These are phyloP conservation scores for Tridacna crocea DNA, from an alignment of 2,888 invertebrate species.

Conservation along the genomic window DNA sequence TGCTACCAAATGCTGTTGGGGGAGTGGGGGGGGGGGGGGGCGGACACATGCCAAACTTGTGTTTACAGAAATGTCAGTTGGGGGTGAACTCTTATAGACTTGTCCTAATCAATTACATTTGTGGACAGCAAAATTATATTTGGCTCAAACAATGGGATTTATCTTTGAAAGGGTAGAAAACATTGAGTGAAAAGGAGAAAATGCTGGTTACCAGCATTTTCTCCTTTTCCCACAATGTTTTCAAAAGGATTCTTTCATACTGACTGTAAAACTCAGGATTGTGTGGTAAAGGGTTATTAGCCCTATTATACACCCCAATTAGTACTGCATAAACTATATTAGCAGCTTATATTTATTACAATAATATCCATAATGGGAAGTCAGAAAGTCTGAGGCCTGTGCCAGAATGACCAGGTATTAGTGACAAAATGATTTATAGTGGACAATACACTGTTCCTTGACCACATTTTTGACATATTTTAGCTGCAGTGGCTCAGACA, in stretches of 20 bases:
- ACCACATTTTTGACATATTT: constrained; percentile 21
- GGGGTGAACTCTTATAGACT: neutral
- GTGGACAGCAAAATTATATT: neutral
- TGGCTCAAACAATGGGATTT: neutral
- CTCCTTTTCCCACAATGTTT: neutral
- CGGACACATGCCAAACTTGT: too few species aligned
- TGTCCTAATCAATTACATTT: neutral
- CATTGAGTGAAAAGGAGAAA: too few species aligned
- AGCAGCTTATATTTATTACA: too few species aligned
- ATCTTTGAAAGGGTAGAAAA: too few species aligned
- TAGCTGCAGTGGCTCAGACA: neutral
- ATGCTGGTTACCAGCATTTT: neutral
- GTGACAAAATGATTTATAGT: neutral
- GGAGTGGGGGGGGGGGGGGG: too few species aligned
- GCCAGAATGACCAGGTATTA: constrained; percentile 32
- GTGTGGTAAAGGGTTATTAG: too few species aligned
- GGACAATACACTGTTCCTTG: constrained; percentile 1
- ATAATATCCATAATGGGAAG: constrained; percentile 22
- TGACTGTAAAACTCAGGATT: neutral
- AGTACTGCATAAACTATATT: too few species aligned
- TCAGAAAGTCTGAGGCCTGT: constrained; percentile 43
- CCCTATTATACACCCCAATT: too few species aligned
- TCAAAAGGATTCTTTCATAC: neutral
- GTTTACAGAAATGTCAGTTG: too few species aligned
- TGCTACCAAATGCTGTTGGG: too few species aligned